Evolutionary conservation across 2,888 invertebrate species (phyloP), one percentile per base, ranked within the genome.

Genomic region (Mylabris sibirica): DNA sequence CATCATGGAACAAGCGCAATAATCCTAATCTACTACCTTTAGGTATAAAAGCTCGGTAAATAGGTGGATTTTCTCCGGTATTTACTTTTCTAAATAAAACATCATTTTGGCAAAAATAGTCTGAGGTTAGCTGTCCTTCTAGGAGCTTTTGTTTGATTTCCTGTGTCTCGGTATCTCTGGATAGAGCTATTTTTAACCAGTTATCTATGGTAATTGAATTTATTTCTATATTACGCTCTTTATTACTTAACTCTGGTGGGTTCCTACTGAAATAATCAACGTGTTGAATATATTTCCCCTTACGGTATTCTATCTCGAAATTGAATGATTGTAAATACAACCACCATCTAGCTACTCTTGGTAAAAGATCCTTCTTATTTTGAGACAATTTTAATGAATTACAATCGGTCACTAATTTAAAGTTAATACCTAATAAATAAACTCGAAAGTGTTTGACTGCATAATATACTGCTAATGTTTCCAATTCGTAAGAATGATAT

Each of bases 381-480:
- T 75, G 67, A 0, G 79, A 77, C 0, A 72, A 60, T 41, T 79
- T 79, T 1, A 81, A 57, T 0, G 80, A 72, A 61, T 80, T 79
- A 60, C 81, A 83, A 63, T 85, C 84, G 2, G 79, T 81, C 3
- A 78, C 64, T 0, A 81, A 68, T 12, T 67, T 74, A 64, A 82
- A 80, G 0, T 62, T 63, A 9, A 72, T 69, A 1, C 77, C 77
- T 14, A 76, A 64, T 0, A 80, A 59, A 61, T 79, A 80, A 5
- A 74, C 73, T 8, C 78, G 73, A 68, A 81, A 80, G 67, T 78
- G 70, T 49, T 73, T 64, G 0, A 81, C 3, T 3, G 77, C 75
- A 60, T 75, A 77, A 0, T 82, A 72, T 0, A 82, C 73, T 0
- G 83, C 83, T 61, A 83, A 68, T 1, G 76, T 74, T 63, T 83